Evolutionary conservation across 2,113 vertebrate genomes (phyloP), one percentile per base, ranked within the genome.

Genomic region (Oryzias curvinotus): DNA sequence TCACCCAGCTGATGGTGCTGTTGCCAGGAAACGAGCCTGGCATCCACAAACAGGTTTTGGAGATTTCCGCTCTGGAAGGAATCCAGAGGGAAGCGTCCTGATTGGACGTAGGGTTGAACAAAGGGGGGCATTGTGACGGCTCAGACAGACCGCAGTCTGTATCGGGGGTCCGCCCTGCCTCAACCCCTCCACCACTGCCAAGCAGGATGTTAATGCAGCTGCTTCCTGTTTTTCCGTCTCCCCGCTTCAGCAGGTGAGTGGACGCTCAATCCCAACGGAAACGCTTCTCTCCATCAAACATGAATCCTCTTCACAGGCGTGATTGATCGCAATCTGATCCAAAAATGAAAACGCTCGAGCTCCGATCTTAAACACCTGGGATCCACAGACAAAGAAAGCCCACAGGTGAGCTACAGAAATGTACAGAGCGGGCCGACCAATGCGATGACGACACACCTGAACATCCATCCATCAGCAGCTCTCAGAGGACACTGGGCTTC

Each of bases 121-220:
- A 54, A 85, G 81, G 65, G 43, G 61, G 65, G 28, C 57, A 87
- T 86, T 90, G 87, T 89, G 65, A 62, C 41, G 73, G 53, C 7
- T 45, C 47, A n/a, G 4, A 78, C 64, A 84, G 73, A 82, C 54
- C 62, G 70, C 67, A 5, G 65, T 18, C n/a, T 64, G 18, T 25
- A 51, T 45, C 17, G 8, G 13, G 36, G 36, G 12, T 36, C 36
- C 36, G 12, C 36, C 36, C 36, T 10, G 50, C 49, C 42, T 13
- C 18, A 17, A 19, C 54, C 62, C 51, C 64, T 50, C 75, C 78
- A 51, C 62, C 61, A 14, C 46, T 70, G 68, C 49, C 75, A 61
- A 72, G 65, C 83, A 90, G 91, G 91, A 92, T 92, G 91, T 91
- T 91, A 82, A 80, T 80, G 71, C 89, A 91, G 90, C 91, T 92